Conservation (phyloP, 2,113 vertebrate species). For the Notiomystis cincta region DNA sequence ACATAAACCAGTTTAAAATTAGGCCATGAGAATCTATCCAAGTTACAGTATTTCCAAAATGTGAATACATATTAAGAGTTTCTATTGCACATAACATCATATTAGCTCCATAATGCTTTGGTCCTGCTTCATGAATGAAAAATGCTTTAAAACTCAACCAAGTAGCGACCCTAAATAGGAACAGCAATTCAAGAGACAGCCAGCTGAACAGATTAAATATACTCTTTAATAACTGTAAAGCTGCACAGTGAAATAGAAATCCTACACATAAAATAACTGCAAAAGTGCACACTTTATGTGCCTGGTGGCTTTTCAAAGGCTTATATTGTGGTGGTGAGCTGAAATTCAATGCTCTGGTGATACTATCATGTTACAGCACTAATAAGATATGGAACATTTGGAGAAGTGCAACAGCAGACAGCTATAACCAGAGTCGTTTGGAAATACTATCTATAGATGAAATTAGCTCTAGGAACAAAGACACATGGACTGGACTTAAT, state of each 20-base stretch:
- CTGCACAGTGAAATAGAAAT: neutral
- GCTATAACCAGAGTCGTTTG: neutral
- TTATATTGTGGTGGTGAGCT: neutral
- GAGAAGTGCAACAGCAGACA: neutral
- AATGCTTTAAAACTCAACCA: constrained; percentile 28
- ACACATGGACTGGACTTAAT: neutral
- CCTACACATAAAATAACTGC: neutral
- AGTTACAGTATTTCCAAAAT: constrained; percentile 1
- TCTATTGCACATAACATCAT: neutral
- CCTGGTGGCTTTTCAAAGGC: neutral
- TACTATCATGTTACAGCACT: neutral
- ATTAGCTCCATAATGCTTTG: neutral
- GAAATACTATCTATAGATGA: neutral
- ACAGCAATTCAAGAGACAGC: neutral
- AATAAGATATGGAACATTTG: neutral
- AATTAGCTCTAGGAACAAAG: neutral
- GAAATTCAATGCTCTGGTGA: neutral
- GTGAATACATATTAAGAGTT: neutral
- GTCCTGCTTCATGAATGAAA: constrained; percentile 4
- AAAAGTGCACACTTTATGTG: neutral
- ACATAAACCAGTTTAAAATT: constrained; percentile 21
- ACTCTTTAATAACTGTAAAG: constrained; percentile 8
- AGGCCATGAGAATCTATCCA: neutral
- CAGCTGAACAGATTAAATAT: neutral
- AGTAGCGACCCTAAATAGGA: neutral